phyloP scores from a whole-genome alignment of 1,140 invertebrate species.

The Diorhabda elongata region DNA sequence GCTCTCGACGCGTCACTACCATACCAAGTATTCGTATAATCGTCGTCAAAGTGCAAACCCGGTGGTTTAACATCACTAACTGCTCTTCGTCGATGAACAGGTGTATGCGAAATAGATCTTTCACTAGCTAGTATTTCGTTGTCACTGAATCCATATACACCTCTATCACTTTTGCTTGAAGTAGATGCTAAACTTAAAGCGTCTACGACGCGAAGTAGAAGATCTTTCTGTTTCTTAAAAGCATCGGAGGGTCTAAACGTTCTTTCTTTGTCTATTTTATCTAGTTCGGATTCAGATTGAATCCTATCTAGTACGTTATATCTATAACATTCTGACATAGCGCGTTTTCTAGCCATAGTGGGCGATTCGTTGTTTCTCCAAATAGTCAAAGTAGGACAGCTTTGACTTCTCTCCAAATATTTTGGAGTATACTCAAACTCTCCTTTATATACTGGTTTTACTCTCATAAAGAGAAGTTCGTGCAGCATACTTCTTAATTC shows the following conservation, averaged over 20 bases:
- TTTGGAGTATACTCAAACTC: slow-evolving; percentile 38
- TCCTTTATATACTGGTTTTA: slow-evolving; percentile 54
- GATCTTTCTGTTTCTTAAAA: slow-evolving; percentile 65
- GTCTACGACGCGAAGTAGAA: slow-evolving; percentile 69
- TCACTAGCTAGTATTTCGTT: slow-evolving; percentile 65
- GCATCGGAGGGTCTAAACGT: slow-evolving; percentile 59
- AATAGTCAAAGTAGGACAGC: slow-evolving; percentile 59
- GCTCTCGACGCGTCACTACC: slow-evolving; percentile 52
- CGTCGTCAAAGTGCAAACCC: slow-evolving; percentile 47
- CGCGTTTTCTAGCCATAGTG: slow-evolving; percentile 54
- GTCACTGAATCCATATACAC: slow-evolving; percentile 37
- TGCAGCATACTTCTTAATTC: slow-evolving; percentile 54
- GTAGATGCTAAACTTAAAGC: slow-evolving; percentile 60
- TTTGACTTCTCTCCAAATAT: slow-evolving; percentile 50
- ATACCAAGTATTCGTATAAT: slow-evolving; percentile 64
- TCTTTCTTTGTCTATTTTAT: slow-evolving; percentile 69
- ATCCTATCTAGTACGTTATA: slow-evolving; percentile 55
- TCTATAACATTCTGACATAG: slow-evolving; percentile 55
- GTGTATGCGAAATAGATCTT: slow-evolving; percentile 47
- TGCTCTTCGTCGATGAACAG: slow-evolving; percentile 51
- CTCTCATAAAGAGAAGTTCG: slow-evolving; percentile 41
- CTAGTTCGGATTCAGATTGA: slow-evolving; percentile 70
- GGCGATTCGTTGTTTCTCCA: slow-evolving; percentile 49
- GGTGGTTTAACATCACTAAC: slow-evolving; percentile 48
- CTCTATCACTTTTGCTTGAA: slow-evolving; percentile 45